Percentiles rank a stretch among this genome's conserved stretches.
phyloP scores from a whole-genome alignment of 2,113 vertebrate species.

The Aegithalos caudatus region DNA sequence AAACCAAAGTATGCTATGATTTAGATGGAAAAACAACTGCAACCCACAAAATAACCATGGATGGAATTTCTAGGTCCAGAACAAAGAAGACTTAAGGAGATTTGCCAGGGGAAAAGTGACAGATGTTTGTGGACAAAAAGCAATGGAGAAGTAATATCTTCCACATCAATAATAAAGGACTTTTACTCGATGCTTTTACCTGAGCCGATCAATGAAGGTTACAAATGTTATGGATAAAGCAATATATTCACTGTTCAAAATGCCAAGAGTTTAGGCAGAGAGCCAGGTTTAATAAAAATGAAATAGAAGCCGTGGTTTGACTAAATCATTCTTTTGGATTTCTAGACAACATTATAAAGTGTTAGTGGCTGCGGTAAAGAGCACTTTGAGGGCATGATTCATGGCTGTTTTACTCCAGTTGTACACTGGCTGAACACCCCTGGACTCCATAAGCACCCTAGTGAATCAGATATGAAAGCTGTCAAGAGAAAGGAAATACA shows the following conservation, averaged over 20 bases:
- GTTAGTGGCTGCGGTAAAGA: background rate
- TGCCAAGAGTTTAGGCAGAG: slow-evolving; percentile 43
- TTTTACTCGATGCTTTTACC: slow-evolving; percentile 60
- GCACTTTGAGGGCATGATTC: background rate
- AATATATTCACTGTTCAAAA: slow-evolving; percentile 56
- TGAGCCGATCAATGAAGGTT: slow-evolving; percentile 56
- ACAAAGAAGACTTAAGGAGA: background rate
- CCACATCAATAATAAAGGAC: slow-evolving; percentile 50
- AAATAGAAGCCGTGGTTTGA: slow-evolving; percentile 21
- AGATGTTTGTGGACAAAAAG: slow-evolving; percentile 23
- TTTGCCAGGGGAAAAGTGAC: background rate
- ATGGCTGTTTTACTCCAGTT: background rate
- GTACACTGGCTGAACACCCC: background rate
- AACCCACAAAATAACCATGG: background rate
- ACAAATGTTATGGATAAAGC: slow-evolving; percentile 51
- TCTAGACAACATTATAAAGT: slow-evolving; percentile 31
- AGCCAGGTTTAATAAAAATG: slow-evolving; percentile 55
- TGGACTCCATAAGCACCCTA: background rate
- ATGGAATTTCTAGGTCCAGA: background rate
- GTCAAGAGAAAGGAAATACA: background rate
- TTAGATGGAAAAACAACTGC: background rate
- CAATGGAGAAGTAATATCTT: slow-evolving; percentile 43
- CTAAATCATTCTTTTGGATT: slow-evolving; percentile 42
- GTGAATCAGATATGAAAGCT: slow-evolving; percentile 2
- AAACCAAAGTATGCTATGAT: background rate